Evolutionary conservation across 2,113 vertebrate species (phyloP).

Genomic region (Lasiurus borealis): DNA sequence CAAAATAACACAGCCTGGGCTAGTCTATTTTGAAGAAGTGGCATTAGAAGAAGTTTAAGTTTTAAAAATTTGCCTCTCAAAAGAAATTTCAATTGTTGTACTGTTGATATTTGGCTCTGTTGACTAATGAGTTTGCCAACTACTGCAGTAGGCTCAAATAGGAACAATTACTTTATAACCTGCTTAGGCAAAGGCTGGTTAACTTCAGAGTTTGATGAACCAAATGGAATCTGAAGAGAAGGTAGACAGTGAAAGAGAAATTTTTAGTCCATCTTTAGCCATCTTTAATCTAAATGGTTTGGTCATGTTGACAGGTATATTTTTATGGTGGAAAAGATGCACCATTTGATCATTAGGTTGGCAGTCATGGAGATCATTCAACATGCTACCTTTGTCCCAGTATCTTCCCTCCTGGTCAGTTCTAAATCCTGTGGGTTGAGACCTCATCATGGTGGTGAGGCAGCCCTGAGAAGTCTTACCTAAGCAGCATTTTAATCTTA

Average conservation of each 20-base stretch:
- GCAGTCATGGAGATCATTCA: neutral
- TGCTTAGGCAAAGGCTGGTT: neutral
- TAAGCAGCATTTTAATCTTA: neutral
- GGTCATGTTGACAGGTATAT: neutral
- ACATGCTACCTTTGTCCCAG: neutral
- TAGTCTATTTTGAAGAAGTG: too few species aligned
- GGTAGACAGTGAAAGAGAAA: neutral
- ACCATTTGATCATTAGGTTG: neutral
- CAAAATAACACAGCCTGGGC: too few species aligned
- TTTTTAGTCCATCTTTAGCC: neutral
- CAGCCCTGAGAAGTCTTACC: neutral
- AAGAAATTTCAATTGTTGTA: too few species aligned
- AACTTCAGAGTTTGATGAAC: conserved; percentile 1
- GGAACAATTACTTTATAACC: neutral
- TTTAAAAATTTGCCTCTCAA: too few species aligned
- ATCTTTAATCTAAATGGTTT: neutral
- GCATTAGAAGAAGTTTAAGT: too few species aligned
- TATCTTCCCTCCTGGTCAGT: neutral
- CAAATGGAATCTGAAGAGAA: neutral
- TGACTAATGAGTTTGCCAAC: too few species aligned
- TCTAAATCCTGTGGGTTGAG: neutral
- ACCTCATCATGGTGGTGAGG: neutral
- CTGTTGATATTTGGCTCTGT: too few species aligned
- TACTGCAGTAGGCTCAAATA: neutral
- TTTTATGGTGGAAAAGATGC: neutral